A percentile compares a stretch with the other conserved stretches of the same genome.
phyloP scores from a whole-genome alignment of 1,140 invertebrate genomes.

The Cephus cinctus region DNA sequence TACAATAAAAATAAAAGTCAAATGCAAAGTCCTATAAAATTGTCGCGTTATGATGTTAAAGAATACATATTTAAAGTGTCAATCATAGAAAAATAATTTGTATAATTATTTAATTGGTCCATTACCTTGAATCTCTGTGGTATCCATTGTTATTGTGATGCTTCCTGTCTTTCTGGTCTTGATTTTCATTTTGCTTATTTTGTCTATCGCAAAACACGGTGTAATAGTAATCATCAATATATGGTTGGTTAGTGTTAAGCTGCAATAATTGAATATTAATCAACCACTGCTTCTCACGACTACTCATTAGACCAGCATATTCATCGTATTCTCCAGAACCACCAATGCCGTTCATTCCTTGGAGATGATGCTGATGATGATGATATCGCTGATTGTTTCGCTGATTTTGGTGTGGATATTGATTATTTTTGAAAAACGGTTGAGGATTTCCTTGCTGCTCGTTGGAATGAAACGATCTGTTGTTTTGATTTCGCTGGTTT shows the following conservation, averaged over 20 bases:
- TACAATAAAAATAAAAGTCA: background rate
- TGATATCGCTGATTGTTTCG: conserved; percentile 42
- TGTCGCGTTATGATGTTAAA: no score
- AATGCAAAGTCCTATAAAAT: background rate
- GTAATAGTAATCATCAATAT: conserved; percentile 85
- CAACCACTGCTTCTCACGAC: conserved; percentile 89
- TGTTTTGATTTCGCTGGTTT: conserved; percentile 48
- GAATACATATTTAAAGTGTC: conserved; percentile 1
- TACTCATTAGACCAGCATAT: conserved; percentile 88
- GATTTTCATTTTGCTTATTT: conserved; percentile 46
- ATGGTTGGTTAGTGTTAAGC: conserved; percentile 80
- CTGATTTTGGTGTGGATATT: conserved; percentile 42
- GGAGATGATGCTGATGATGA: conserved; percentile 33
- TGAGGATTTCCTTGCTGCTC: conserved; percentile 43
- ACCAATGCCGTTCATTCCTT: conserved; percentile 39
- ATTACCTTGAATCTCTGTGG: conserved; percentile 48
- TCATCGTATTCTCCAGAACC: conserved; percentile 64
- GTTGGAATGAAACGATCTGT: conserved; percentile 34
- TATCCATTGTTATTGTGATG: conserved; percentile 45
- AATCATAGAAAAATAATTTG: background rate
- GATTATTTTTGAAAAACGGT: conserved; percentile 51
- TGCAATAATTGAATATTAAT: conserved; percentile 90
- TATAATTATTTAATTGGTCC: conserved; percentile 4
- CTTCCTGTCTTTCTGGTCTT: conserved; percentile 57
- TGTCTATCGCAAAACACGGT: conserved; percentile 59